Conservation (phyloP, 1,140 invertebrate genomes). For the Globodera rostochiensis region DNA sequence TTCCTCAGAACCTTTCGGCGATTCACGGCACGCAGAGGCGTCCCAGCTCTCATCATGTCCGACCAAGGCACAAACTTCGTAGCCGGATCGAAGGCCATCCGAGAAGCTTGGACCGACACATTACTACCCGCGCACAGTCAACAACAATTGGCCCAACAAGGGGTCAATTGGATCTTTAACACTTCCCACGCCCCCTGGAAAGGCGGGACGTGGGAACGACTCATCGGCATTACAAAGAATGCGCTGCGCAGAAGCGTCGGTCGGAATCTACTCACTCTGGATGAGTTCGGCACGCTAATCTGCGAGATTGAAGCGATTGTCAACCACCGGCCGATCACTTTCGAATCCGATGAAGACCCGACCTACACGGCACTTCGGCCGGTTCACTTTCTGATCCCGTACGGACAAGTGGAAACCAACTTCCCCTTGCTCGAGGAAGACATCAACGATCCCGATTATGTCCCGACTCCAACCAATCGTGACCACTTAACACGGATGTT, state of each 20-base stretch:
- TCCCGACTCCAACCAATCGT: neutral
- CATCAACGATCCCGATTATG: neutral
- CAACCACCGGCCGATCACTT: constrained; percentile 5
- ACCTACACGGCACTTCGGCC: neutral
- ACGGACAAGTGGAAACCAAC: neutral
- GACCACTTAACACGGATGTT: neutral
- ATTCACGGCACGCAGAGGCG: constrained; percentile 13
- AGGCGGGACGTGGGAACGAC: neutral
- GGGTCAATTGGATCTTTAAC: constrained; percentile 19
- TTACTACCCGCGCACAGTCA: neutral
- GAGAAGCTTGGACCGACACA: neutral
- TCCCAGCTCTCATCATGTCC: constrained; percentile 13
- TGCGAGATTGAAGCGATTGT: constrained; percentile 3
- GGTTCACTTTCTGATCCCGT: neutral
- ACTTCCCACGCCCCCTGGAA: constrained; percentile 11
- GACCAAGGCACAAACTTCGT: constrained; percentile 28
- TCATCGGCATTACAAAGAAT: neutral
- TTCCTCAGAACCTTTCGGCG: constrained; percentile 15
- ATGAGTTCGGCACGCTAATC: constrained; percentile 14
- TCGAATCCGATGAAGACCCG: neutral
- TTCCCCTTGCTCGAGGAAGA: neutral
- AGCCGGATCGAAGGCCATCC: neutral
- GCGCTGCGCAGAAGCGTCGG: neutral
- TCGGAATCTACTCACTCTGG: neutral
- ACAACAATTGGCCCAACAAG: neutral